phyloP scores from a whole-genome alignment of 2,888 invertebrate genomes.

The Lingula anatina region DNA sequence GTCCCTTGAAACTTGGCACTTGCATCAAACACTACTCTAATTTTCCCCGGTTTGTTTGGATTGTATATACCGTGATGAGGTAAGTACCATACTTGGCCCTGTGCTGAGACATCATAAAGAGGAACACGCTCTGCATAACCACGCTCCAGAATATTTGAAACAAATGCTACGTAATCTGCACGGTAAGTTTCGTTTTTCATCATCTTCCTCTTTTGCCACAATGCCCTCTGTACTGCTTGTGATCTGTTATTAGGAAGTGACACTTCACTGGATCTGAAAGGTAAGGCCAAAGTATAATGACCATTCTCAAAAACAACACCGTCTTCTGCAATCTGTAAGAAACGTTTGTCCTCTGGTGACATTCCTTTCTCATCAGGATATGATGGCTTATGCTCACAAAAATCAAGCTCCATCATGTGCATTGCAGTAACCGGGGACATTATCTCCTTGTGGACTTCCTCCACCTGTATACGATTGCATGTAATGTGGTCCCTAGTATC shows the following conservation, averaged over 20 bases:
- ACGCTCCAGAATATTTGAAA: constrained; percentile 1
- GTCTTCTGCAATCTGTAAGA: not conserved
- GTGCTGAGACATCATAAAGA: not conserved
- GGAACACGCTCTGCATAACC: constrained; percentile 7
- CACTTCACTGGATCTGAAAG: constrained; percentile 1
- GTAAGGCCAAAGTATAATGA: constrained; percentile 7
- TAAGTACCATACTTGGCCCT: constrained; percentile 6
- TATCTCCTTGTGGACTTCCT: not conserved
- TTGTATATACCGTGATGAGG: constrained; percentile 12
- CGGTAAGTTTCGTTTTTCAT: not conserved
- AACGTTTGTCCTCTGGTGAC: not conserved
- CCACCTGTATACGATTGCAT: not conserved
- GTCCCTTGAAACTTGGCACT: constrained; percentile 4
- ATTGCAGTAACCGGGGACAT: not conserved
- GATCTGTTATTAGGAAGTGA: constrained; percentile 6
- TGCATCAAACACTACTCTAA: constrained; percentile 12
- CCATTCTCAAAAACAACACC: not conserved
- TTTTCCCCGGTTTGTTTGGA: constrained; percentile 8
- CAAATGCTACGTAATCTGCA: constrained; percentile 4
- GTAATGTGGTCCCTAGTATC: not conserved
- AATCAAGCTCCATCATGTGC: not conserved
- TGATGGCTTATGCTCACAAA: not conserved
- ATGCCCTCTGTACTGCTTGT: constrained; percentile 1
- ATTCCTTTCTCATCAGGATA: not conserved
- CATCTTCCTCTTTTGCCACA: constrained; percentile 3